Base-by-base conservation (phyloP, 1,140 invertebrate genomes). In the Euura saliciscinereae region DNA sequence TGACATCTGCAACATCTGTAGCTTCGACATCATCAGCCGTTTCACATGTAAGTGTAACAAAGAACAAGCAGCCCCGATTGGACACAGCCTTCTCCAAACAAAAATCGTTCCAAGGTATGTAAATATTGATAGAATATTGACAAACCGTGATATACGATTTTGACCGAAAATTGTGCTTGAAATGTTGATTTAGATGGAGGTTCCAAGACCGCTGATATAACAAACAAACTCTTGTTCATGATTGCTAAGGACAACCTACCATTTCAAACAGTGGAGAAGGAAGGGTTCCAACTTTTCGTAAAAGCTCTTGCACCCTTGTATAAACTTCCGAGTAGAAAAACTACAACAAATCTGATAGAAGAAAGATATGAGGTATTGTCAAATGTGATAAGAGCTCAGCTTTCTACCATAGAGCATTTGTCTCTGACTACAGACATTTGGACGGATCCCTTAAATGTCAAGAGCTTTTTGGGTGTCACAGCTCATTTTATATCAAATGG, bases 191-290 rank as follows among this genome's bases (percentile, higher is more conserved):
- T 13, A 13, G 8, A 44, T 10, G 6, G n/a, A 51, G 66, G 72
- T 59, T 11, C 7, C 6, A 73, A 73, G 68, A 59, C 70, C 51
- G 51, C 45, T 51, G 70, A 70, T 73, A 66, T 76, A 10, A 75
- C 51, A 4, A 73, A 78, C 71, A 11, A 6, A 11, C 68, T 77
- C 44, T 28, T 81, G 28, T 79, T 70, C 44, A 82, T 86, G 79
- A 79, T 85, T 6, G 80, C 78, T 71, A 81, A 79, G 74, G 83
- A 84, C 65, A 71, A 79, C 78, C 76, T 81, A 69, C 82, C 85
- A 67, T 82, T 86, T 70, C 74, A 74, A 65, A 75, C 83, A 43
- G 83, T 87, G 51, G 83, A 87, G 79, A 80, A 83, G 75, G 80
- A 84, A 74, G 85, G 85, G 10, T 87, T 87, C 71, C 65, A 73